Evolutionary conservation across 2,113 vertebrate genomes (phyloP).

Genomic region (Sturnira hondurensis): DNA sequence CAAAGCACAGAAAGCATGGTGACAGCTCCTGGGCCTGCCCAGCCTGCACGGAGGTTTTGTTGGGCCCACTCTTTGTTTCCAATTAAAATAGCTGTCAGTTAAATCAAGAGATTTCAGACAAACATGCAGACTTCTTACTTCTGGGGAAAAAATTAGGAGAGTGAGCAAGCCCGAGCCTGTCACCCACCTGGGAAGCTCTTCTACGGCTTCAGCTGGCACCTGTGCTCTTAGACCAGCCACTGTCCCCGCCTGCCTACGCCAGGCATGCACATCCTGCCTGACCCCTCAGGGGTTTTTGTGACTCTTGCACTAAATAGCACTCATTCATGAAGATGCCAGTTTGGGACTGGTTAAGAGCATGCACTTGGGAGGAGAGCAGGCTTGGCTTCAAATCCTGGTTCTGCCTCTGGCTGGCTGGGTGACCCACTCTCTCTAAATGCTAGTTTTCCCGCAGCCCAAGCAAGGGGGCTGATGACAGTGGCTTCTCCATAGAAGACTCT

Average conservation of each 20-base stretch:
- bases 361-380: too few species aligned
- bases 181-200: fast-evolving
- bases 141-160: background rate
- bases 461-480: background rate
- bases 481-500: background rate
- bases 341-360: background rate
- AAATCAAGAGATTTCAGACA: background rate
- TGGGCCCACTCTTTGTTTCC: background rate
- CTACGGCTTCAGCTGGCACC: background rate
- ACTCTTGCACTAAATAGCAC: background rate
- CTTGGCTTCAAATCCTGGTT: background rate
- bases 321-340: background rate
- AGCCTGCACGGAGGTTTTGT: background rate
- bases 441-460: background rate
- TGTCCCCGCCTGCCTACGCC: fast-evolving
- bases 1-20: background rate
- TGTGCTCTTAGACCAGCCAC: fast-evolving
- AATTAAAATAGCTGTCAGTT: slow-evolving; percentile 17
- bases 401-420: background rate
- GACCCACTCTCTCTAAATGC: background rate
- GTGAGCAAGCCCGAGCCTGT: background rate
- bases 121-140: slow-evolving; percentile 20
- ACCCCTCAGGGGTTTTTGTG: fast-evolving
- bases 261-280: background rate
- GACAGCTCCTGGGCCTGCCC: background rate